A percentile compares a stretch with the other conserved stretches of the same genome.
Conservation (phyloP, 2,888 invertebrate species). For the Rutpela maculata region DNA sequence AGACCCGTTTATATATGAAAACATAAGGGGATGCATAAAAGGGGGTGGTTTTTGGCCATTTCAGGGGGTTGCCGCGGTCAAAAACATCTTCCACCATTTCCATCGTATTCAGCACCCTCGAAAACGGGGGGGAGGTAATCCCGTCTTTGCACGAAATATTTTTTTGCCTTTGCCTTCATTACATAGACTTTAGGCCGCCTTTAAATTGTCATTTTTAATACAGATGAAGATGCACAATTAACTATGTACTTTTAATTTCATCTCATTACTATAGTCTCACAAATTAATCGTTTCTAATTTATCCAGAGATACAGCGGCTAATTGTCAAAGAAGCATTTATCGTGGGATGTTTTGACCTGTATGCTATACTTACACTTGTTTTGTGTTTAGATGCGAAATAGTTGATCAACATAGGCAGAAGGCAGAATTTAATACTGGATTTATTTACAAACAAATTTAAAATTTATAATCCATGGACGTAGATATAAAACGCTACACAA, state of each 20-base stretch:
- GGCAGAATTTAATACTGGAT: background rate
- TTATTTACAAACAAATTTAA: constrained; percentile 7
- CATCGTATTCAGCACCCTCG: too few species aligned
- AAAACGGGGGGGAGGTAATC: too few species aligned
- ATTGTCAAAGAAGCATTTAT: constrained; percentile 7
- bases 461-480: background rate
- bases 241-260: background rate
- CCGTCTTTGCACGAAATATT: too few species aligned
- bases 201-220: background rate
- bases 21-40: too few species aligned
- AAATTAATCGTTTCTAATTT: constrained; percentile 10
- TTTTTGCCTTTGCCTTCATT: too few species aligned
- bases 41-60: too few species aligned
- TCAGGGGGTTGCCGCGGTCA: too few species aligned
- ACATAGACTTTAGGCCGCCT: too few species aligned
- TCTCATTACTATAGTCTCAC: background rate
- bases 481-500: background rate
- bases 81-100: too few species aligned
- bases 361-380: too few species aligned
- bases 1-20: too few species aligned
- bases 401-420: background rate
- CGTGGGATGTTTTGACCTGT: background rate
- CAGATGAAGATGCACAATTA: background rate
- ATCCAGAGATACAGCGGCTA: constrained; percentile 15
- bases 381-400: background rate